A percentile compares a stretch with the other conserved stretches of the same genome.
These are phyloP conservation scores for Tortricodes alternella DNA, from an alignment of 2,888 invertebrate species.

Conservation along the genomic window DNA sequence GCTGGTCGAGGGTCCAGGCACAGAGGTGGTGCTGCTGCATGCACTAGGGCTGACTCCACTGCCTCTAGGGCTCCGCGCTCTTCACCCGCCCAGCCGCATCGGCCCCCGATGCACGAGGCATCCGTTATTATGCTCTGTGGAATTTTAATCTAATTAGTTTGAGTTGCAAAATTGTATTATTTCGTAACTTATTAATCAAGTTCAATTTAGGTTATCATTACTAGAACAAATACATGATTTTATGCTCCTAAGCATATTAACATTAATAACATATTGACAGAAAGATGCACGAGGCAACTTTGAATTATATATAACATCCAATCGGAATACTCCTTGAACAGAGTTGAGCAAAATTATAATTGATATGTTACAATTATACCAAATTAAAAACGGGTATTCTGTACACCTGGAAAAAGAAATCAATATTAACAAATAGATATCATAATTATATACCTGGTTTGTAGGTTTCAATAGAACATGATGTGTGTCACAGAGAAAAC, in stretches of 20 bases:
- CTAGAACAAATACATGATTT: no score
- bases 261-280: no score
- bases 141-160: background rate
- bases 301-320: no score
- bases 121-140: slow-evolving; percentile 85
- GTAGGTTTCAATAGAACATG: slow-evolving; percentile 94
- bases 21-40: slow-evolving; percentile 92
- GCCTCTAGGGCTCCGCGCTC: slow-evolving; percentile 85
- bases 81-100: slow-evolving; percentile 86
- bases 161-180: no score
- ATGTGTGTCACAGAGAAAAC: slow-evolving; percentile 90
- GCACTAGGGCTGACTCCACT: slow-evolving; percentile 92
- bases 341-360: no score
- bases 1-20: slow-evolving; percentile 95
- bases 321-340: no score
- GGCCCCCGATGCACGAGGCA: slow-evolving; percentile 82
- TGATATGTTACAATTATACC: no score
- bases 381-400: no score
- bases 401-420: background rate
- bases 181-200: no score
- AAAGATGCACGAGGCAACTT: no score
- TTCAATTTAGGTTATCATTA: no score
- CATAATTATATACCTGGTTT: slow-evolving; percentile 87
- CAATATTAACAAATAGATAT: slow-evolving; percentile 6
- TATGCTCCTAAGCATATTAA: no score